A percentile compares a stretch with the other conserved stretches of the same genome.
Conservation (phyloP, 2,113 vertebrate species). For the Gymnobelideus leadbeateri region DNA sequence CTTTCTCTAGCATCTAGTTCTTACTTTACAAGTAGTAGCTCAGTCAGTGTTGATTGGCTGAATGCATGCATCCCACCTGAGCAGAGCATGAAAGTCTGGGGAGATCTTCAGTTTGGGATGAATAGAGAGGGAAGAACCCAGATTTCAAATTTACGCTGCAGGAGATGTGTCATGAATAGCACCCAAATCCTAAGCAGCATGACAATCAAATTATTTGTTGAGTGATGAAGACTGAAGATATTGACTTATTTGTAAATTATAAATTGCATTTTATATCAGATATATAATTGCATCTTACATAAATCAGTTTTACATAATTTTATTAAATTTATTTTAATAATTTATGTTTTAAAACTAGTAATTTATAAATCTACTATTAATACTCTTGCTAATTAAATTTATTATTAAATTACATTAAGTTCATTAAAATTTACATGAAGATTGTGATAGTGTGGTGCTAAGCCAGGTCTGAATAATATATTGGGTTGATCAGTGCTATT, state of each 20-base stretch:
- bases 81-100: not conserved
- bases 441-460: slow-evolving; percentile 8
- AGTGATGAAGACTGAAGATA: not conserved
- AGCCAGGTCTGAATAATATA: slow-evolving; percentile 16
- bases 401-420: too few relatives aligned
- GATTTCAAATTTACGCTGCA: slow-evolving; percentile 49
- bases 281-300: too few relatives aligned
- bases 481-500: slow-evolving; percentile 21
- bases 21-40: not conserved
- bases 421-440: too few relatives aligned
- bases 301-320: too few relatives aligned
- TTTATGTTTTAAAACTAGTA: too few relatives aligned
- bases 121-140: slow-evolving; percentile 6
- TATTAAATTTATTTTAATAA: too few relatives aligned
- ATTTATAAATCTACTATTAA: too few relatives aligned
- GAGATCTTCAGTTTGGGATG: slow-evolving; percentile 24
- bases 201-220: slow-evolving; percentile 41
- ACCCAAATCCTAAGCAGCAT: not conserved
- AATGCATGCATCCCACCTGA: not conserved
- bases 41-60: not conserved
- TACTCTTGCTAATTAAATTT: too few relatives aligned
- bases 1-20: not conserved
- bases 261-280: too few relatives aligned
- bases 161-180: slow-evolving; percentile 1
- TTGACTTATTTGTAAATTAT: too few relatives aligned